Percentiles rank a stretch among this genome's conserved stretches.
phyloP scores from a whole-genome alignment of 2,113 vertebrate genomes.

The Gulo gulo region DNA sequence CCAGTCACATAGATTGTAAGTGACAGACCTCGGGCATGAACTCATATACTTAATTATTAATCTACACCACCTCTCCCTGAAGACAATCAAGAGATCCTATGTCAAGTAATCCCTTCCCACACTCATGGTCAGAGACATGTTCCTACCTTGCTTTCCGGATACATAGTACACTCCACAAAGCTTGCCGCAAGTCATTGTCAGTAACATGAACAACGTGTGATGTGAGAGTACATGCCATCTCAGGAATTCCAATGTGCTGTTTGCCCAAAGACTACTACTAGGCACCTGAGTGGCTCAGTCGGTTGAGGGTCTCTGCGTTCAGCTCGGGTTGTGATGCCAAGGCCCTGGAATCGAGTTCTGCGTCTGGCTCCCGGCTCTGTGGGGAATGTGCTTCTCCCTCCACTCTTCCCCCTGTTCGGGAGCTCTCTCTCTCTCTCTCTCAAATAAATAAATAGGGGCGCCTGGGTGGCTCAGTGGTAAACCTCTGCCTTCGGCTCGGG shows the following conservation, averaged over 20 bases:
- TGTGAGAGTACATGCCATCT: neutral
- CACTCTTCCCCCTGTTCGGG: neutral
- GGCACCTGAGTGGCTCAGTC: neutral
- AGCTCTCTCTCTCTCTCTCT: neutral
- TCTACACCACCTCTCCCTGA: neutral
- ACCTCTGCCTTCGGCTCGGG: too few species aligned
- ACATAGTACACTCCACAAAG: neutral
- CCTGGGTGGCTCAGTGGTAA: too few species aligned
- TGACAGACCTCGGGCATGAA: neutral
- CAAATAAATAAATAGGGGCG: neutral
- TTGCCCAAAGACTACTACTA: neutral
- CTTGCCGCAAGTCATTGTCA: neutral
- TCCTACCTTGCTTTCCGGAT: neutral
- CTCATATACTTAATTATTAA: neutral
- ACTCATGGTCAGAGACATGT: neutral
- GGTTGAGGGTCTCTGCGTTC: neutral
- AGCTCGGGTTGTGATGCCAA: neutral
- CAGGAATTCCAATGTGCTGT: neutral
- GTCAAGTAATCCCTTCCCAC: neutral
- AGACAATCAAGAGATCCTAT: neutral
- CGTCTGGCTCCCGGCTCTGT: fast-evolving
- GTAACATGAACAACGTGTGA: neutral
- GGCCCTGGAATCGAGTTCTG: neutral
- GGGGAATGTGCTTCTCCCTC: neutral
- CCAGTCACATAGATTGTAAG: neutral